Conservation (phyloP, 2,888 invertebrate genomes). For the Bellardia bayeri region DNA sequence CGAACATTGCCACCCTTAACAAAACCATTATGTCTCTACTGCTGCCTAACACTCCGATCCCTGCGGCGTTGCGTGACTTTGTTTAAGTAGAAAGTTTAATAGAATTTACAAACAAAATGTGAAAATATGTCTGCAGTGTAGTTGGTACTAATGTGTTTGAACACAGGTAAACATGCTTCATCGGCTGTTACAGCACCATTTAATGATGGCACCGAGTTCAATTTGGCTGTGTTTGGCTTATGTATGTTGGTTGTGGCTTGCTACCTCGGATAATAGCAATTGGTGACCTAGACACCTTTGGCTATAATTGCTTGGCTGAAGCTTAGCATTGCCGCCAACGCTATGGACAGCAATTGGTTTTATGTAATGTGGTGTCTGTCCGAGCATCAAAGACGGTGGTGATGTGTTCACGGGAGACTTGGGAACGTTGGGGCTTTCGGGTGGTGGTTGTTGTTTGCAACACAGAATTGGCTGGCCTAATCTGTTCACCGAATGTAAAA, state of each 20-base stretch:
- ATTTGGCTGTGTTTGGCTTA: conserved; percentile 74
- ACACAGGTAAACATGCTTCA: conserved; percentile 91
- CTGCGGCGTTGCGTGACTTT: conserved; percentile 27
- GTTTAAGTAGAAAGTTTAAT: conserved; percentile 37
- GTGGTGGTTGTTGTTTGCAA: conserved; percentile 80
- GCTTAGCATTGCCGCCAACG: conserved; percentile 43
- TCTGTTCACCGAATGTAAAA: conserved; percentile 83
- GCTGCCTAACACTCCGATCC: neutral
- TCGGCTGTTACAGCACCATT: conserved; percentile 79
- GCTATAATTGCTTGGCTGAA: conserved; percentile 77
- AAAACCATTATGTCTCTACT: neutral
- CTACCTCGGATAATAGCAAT: conserved; percentile 72
- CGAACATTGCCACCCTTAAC: neutral
- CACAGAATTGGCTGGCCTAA: conserved; percentile 78
- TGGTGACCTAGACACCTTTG: conserved; percentile 80
- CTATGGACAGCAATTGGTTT: conserved; percentile 62
- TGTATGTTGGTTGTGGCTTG: conserved; percentile 37
- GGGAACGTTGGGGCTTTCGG: conserved; percentile 82
- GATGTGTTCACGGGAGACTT: conserved; percentile 83
- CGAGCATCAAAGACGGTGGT: conserved; percentile 78
- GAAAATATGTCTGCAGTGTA: conserved; percentile 84
- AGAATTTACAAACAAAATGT: conserved; percentile 79
- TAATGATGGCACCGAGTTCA: conserved; percentile 74
- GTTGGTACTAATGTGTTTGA: conserved; percentile 87
- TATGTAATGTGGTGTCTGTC: conserved; percentile 63